A percentile compares a stretch with the other conserved stretches of the same genome.
Conservation (phyloP, 2,113 vertebrate species). For the Thalassarche chlororhynchos region DNA sequence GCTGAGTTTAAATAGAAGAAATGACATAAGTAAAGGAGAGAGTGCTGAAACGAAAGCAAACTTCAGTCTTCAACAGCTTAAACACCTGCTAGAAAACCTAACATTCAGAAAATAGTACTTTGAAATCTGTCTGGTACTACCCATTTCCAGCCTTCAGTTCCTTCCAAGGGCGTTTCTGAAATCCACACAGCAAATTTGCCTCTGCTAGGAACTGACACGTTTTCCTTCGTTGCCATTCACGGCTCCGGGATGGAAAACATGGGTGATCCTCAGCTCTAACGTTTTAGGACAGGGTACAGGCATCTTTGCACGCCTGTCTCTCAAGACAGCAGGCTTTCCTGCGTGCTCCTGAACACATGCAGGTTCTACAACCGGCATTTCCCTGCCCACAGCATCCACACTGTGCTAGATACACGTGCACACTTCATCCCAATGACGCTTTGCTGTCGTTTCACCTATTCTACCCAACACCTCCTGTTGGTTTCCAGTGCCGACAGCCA, state of each 20-base stretch:
- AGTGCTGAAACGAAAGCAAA: background rate
- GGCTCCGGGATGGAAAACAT: background rate
- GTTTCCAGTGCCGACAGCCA: background rate
- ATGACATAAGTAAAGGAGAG: background rate
- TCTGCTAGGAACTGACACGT: rapidly evolving
- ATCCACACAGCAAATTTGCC: background rate
- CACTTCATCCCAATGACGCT: background rate
- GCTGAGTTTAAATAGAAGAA: background rate
- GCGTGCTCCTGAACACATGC: background rate
- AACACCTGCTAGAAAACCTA: background rate
- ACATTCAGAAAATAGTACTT: background rate
- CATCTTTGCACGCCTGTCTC: background rate
- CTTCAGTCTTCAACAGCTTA: background rate
- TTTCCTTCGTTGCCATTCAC: background rate
- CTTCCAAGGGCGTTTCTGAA: background rate
- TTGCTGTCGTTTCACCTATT: background rate
- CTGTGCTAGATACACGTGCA: background rate
- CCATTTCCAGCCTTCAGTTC: background rate
- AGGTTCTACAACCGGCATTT: background rate
- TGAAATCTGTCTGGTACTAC: background rate
- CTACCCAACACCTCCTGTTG: background rate
- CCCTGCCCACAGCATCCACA: background rate
- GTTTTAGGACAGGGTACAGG: background rate
- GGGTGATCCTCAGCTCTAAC: background rate
- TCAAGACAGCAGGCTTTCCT: background rate